Evolutionary conservation across 1,140 invertebrate species (phyloP).

Genomic region (Tyrophagus putrescentiae): DNA sequence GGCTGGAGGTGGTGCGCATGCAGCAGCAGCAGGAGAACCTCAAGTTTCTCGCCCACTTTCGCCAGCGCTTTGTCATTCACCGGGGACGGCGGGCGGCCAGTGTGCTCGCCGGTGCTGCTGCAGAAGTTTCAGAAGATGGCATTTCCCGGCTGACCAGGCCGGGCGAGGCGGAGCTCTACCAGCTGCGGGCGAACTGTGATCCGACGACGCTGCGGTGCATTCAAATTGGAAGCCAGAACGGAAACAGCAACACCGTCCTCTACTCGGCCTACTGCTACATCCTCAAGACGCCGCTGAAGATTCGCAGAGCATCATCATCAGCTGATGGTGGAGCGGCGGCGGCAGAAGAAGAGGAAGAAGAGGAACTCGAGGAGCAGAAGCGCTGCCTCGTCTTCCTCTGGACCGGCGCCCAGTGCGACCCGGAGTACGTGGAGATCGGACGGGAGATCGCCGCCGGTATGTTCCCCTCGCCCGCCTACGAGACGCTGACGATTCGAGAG

Average conservation of each 20-base stretch:
- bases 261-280: slow-evolving; percentile 40
- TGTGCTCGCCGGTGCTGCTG: slow-evolving; percentile 25
- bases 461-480: slow-evolving; percentile 55
- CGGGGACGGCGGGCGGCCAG: slow-evolving; percentile 54
- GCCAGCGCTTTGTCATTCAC: slow-evolving; percentile 83
- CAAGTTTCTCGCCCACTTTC: slow-evolving; percentile 97
- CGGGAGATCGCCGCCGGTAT: slow-evolving; percentile 87
- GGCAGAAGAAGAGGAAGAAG: slow-evolving; percentile 49
- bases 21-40: slow-evolving; percentile 96
- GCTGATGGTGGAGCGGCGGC: too few relatives aligned
- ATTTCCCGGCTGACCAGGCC: slow-evolving; percentile 34
- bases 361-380: slow-evolving; percentile 54
- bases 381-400: slow-evolving; percentile 93
- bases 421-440: slow-evolving; percentile 69
- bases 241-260: slow-evolving; percentile 50
- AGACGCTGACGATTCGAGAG: slow-evolving; percentile 68
- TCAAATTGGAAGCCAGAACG: slow-evolving; percentile 57
- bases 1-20: slow-evolving; percentile 89
- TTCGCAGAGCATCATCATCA: too few relatives aligned
- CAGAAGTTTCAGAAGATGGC: too few relatives aligned
- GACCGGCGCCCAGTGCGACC: slow-evolving; percentile 76
- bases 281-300: slow-evolving; percentile 24
- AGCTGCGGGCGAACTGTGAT: slow-evolving; percentile 86
- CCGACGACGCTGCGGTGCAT: slow-evolving; percentile 81
- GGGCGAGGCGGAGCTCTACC: slow-evolving; percentile 72